Evolutionary conservation across 2,113 vertebrate species (phyloP).

Genomic region (Ophiodon elongatus): DNA sequence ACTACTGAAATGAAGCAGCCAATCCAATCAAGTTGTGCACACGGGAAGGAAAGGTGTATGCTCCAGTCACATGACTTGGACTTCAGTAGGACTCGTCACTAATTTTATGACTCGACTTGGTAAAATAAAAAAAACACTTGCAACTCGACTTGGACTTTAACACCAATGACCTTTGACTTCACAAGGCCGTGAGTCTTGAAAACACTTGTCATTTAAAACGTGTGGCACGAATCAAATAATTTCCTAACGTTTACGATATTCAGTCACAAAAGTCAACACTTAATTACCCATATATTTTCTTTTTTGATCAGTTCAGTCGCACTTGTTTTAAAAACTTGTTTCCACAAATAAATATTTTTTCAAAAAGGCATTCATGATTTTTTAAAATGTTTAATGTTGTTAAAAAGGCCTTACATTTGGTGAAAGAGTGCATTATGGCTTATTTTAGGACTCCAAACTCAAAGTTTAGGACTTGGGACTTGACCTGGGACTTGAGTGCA

Average conservation of each 20-base stretch:
- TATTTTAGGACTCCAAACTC: background rate
- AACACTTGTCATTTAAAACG: background rate
- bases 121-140: too few relatives aligned
- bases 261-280: background rate
- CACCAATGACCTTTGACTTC: background rate
- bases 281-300: background rate
- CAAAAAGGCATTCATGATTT: background rate
- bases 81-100: too few relatives aligned
- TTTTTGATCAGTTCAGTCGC: background rate
- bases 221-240: background rate
- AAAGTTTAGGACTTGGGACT: background rate
- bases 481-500: background rate
- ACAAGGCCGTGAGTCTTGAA: background rate
- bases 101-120: too few relatives aligned
- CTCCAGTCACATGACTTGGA: background rate
- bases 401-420: background rate
- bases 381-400: background rate
- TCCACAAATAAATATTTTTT: background rate
- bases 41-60: background rate
- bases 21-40: background rate
- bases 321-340: background rate
- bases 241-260: background rate
- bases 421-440: background rate
- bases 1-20: background rate
- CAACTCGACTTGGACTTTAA: background rate